Evolutionary conservation across 1,140 invertebrate species (phyloP), one percentile per base, ranked within the genome.

Genomic region (Listronotus bonariensis): DNA sequence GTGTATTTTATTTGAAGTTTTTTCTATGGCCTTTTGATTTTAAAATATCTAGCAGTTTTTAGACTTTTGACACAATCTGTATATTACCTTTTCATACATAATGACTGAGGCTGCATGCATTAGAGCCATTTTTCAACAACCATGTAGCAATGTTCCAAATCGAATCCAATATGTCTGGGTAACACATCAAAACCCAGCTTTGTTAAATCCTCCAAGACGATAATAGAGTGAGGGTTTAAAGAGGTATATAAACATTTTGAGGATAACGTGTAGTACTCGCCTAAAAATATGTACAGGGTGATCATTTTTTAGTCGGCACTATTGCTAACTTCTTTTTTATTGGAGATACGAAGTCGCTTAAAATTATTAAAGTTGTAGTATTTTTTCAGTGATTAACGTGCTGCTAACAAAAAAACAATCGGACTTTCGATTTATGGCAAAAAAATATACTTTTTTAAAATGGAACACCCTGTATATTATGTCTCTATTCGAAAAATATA

Each of bases 81-180:
- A 38, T 18, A 40, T 51, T 75, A 83, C 83, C 74, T 82, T 81
- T 71, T 83, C 79, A 54, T 79, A 80, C 58, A 85, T 61, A 8
- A 80, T 79, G 20, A 83, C 77, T 0, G 84, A 83, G 3, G 80
- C 73, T 3, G 84, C 86, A 67, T 88, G 86, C 73, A 86, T 83
- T 67, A 75, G 82, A 3, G 82, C 86, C 61, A 87, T 51, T 61
- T 84, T 82, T 78, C 75, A 3, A 87, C 69, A 8, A 85, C 82
- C 7, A 85, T 54, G 43, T 79, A 69, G 8, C 77, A 74, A 51
- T 85, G 81, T 2, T 80, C 67, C 34, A 82, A 61, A 70, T 87
- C 83, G 26, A 88, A 70, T 6, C 85, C 84, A 11, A 70, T 45
- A 26, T 82, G 69, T 32, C 84, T 78, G 68, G 82, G 75, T 0